Evolutionary conservation across 1,140 invertebrate genomes (phyloP).

Genomic region (Papilio polyxenes): DNA sequence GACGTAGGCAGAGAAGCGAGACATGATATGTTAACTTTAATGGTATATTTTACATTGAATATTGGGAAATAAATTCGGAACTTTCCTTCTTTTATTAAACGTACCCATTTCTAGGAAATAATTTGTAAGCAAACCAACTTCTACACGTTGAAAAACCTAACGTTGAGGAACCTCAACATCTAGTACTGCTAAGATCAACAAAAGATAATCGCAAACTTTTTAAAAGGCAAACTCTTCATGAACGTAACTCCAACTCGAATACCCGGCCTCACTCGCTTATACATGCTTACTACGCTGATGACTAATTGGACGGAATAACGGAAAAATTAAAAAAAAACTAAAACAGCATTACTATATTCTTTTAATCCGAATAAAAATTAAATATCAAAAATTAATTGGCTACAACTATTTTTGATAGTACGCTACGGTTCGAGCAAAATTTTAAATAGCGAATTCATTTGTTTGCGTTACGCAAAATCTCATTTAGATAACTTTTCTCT

Average conservation of each 20-base stretch:
- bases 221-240: slow-evolving; percentile 11
- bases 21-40: slow-evolving; percentile 6
- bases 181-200: slow-evolving; percentile 12
- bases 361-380: no score
- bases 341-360: no score
- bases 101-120: not conserved
- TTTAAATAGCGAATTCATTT: slow-evolving; percentile 3
- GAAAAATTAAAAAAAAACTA: slow-evolving; percentile 16
- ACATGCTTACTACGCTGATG: not conserved
- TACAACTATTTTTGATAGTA: no score
- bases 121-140: not conserved
- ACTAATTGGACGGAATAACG: not conserved
- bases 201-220: slow-evolving; percentile 13
- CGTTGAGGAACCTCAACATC: not conserved
- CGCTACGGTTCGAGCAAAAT: no score
- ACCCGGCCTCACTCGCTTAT: not conserved
- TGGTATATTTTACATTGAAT: not conserved
- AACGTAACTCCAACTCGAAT: not conserved
- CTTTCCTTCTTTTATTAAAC: not conserved
- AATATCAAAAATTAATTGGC: no score
- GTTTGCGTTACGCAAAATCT: slow-evolving; percentile 21
- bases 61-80: not conserved
- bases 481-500: not conserved
- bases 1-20: slow-evolving; percentile 42
- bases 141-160: not conserved